These are phyloP conservation scores for Esox niger DNA, from an alignment of 2,113 vertebrate species.

Conservation along the genomic window DNA sequence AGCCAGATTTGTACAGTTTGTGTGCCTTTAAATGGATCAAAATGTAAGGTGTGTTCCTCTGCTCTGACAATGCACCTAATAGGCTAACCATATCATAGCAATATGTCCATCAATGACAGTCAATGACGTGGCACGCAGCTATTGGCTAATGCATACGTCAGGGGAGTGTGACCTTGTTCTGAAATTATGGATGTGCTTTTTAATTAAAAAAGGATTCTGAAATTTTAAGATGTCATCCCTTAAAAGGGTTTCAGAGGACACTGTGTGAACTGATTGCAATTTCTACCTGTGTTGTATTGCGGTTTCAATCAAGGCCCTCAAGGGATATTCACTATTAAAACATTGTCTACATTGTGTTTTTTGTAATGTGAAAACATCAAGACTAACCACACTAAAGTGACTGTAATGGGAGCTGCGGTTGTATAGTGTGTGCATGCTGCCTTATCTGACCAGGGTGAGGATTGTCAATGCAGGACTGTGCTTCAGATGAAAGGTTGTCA, in stretches of 20 bases:
- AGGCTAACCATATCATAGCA: too few relatives aligned
- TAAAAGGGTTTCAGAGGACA: slow-evolving; percentile 30
- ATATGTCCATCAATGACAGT: too few relatives aligned
- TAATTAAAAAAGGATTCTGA: slow-evolving; percentile 12
- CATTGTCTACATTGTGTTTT: slow-evolving; percentile 47
- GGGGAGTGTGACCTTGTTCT: too few relatives aligned
- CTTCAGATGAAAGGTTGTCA: slow-evolving; percentile 17
- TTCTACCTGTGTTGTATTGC: slow-evolving; percentile 7
- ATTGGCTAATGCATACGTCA: too few relatives aligned
- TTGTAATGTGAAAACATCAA: slow-evolving; percentile 56
- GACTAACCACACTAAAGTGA: slow-evolving; percentile 46
- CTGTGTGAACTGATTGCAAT: slow-evolving; percentile 30
- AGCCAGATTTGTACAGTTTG: too few relatives aligned
- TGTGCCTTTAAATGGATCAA: too few relatives aligned
- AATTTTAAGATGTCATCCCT: slow-evolving; percentile 16
- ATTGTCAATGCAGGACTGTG: slow-evolving; percentile 31
- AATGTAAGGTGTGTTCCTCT: too few relatives aligned
- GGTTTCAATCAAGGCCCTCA: slow-evolving; percentile 16
- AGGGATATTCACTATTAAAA: slow-evolving; percentile 9
- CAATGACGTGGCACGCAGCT: too few relatives aligned
- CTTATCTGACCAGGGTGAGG: slow-evolving; percentile 22
- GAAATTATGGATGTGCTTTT: too few relatives aligned
- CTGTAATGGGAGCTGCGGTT: slow-evolving; percentile 48
- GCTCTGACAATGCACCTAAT: too few relatives aligned
- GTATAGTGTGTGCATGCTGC: slow-evolving; percentile 24